phyloP scores from a whole-genome alignment of 2,113 vertebrate species.

The Microcebus tavaratra region DNA sequence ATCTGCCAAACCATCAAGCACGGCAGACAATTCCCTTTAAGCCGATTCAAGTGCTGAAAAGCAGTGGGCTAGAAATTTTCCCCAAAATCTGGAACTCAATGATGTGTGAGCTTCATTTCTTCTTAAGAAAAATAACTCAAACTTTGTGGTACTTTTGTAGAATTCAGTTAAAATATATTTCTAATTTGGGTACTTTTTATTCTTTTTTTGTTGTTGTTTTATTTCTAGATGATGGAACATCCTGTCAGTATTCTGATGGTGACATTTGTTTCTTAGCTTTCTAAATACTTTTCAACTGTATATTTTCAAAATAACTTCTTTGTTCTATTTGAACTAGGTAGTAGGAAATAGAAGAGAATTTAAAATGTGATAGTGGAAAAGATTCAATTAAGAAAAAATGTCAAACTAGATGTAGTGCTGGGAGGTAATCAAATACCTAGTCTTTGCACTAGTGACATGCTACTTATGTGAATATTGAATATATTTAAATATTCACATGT shows the following conservation, averaged over 20 bases:
- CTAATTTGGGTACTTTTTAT: constrained; percentile 43
- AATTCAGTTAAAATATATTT: constrained; percentile 41
- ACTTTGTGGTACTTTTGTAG: constrained; percentile 34
- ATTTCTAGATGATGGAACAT: background rate
- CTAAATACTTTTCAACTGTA: background rate
- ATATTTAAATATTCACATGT: no score
- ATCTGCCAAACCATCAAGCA: constrained; percentile 70
- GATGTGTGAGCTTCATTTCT: constrained; percentile 68
- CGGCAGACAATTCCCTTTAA: constrained; percentile 72
- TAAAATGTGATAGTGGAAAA: background rate
- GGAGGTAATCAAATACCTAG: background rate
- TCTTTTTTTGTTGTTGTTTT: constrained; percentile 29
- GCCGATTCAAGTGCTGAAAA: constrained; percentile 59
- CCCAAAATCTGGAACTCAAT: constrained; percentile 66
- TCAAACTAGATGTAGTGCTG: background rate
- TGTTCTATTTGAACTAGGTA: background rate
- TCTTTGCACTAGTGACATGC: background rate
- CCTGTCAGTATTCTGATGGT: background rate
- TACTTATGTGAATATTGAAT: background rate
- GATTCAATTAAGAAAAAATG: background rate
- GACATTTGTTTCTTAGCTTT: constrained; percentile 46
- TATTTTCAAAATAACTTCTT: constrained; percentile 10
- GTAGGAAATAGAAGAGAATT: background rate
- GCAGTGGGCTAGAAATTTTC: constrained; percentile 70
- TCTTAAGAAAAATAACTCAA: constrained; percentile 67